Conservation (phyloP, 2,113 vertebrate genomes). For the Baryphthengus martii region DNA sequence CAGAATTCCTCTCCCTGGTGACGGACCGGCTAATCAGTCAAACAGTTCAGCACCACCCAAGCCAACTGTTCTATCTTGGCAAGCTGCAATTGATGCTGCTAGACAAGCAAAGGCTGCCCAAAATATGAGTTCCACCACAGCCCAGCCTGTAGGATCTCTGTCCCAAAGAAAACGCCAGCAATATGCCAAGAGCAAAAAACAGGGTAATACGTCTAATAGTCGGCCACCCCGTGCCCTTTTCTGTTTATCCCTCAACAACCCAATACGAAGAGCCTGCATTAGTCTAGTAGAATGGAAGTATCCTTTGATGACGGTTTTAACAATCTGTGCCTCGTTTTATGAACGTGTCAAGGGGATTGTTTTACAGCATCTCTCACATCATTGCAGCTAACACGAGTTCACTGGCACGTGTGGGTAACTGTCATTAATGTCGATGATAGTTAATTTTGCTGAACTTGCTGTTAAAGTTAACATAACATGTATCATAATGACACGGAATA, state of each 20-base stretch:
- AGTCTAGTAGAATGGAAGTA: constrained; percentile 99
- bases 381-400: not conserved
- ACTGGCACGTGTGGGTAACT: not conserved
- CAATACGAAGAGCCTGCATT: constrained; percentile 98
- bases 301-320: constrained; percentile 77
- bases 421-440: not conserved
- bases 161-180: constrained; percentile 99
- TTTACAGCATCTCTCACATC: not conserved
- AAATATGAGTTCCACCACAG: constrained; percentile 92
- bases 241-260: constrained; percentile 98
- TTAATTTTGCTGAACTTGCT: not conserved
- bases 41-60: constrained; percentile 83
- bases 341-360: not conserved
- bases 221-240: constrained; percentile 94
- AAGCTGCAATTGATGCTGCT: constrained; percentile 95
- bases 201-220: constrained; percentile 92
- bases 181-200: constrained; percentile 99
- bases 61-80: constrained; percentile 89
- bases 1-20: constrained; percentile 88
- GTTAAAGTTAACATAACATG: not conserved
- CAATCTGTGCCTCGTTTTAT: not conserved
- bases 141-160: constrained; percentile 90
- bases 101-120: constrained; percentile 92
- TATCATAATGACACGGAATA: not conserved
- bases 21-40: constrained; percentile 89